Conservation (phyloP, 2,113 vertebrate genomes). For the Leiothrix lutea region DNA sequence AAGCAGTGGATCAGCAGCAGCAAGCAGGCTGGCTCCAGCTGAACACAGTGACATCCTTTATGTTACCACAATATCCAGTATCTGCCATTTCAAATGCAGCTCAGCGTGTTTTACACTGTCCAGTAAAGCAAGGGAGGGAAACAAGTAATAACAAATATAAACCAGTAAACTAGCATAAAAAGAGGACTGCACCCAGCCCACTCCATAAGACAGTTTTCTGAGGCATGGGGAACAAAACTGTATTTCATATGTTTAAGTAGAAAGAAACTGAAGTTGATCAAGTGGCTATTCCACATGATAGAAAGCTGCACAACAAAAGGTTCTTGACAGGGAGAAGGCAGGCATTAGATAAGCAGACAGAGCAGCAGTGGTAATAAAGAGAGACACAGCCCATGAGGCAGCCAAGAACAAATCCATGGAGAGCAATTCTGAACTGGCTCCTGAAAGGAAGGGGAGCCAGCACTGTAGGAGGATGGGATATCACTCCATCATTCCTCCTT, state of each 20-base stretch:
- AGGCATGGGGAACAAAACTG: neutral
- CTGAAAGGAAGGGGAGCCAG: neutral
- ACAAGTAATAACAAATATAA: neutral
- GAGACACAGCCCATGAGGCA: neutral
- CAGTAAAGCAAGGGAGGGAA: neutral
- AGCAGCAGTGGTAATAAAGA: neutral
- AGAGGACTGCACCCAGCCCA: neutral
- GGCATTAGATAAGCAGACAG: neutral
- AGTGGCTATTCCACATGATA: neutral
- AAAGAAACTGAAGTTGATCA: neutral
- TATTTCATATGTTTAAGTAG: neutral
- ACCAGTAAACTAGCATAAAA: neutral
- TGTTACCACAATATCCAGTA: neutral
- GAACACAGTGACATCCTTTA: neutral
- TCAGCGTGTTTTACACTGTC: accelerated
- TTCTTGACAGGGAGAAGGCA: neutral
- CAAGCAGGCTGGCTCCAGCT: neutral
- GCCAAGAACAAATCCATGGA: conserved; percentile 15
- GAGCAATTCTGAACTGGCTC: conserved; percentile 18
- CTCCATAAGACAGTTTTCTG: neutral
- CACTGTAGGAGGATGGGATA: neutral
- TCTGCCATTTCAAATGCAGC: neutral
- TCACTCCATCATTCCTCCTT: neutral
- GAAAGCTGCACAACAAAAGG: neutral
- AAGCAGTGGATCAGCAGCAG: neutral